Evolutionary conservation across 2,888 invertebrate genomes (phyloP), one percentile per base, ranked within the genome.

Genomic region (Orthosia cruda): DNA sequence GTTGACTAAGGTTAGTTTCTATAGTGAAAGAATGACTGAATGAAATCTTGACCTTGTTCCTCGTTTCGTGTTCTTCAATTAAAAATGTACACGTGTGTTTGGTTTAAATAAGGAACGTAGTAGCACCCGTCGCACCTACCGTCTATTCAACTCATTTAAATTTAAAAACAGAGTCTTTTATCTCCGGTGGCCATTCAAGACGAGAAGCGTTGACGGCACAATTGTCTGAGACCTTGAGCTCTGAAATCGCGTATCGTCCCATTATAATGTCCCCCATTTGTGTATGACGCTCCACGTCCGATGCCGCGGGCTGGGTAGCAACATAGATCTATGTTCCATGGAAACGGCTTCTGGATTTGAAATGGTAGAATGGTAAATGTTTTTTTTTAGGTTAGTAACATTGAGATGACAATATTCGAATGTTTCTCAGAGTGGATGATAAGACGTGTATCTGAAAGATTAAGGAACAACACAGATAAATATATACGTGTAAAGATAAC

Each of bases 151-250:
- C 18, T 61, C 54, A 77, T 77, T 77, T 82, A 55, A 82, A 65
- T 55, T 78, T 64, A 59, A 68, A 82, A 68, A 61, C 61, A 13
- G 12, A 26, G 54, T 68, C 52, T 62, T 77, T 77, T 20, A 68
- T 68, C 26, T 77, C n/a, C 26, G 26, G 32, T 67, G 26, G 18
- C 54, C 13, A 81, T 89, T 89, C 85, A 81, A 86, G 87, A 89
- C 80, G 87, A 86, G 84, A 81, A 85, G 79, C 81, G 82, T 88
- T 85, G 77, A 90, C 87, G 88, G 88, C 87, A 91, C 92, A 92
- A 92, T 91, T 76, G 90, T 87, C 76, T 77, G 80, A 74, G 89
- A 88, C 89, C 90, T 92, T 92, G 91, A 88, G 90, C 82, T 83
- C 78, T 88, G 78, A 88, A 89, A 88, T 90, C 89, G 89, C 87